A percentile compares a stretch with the other conserved stretches of the same genome.
These are phyloP conservation scores for Hylia prasina DNA, from an alignment of 2,113 vertebrate genomes.

Conservation along the genomic window DNA sequence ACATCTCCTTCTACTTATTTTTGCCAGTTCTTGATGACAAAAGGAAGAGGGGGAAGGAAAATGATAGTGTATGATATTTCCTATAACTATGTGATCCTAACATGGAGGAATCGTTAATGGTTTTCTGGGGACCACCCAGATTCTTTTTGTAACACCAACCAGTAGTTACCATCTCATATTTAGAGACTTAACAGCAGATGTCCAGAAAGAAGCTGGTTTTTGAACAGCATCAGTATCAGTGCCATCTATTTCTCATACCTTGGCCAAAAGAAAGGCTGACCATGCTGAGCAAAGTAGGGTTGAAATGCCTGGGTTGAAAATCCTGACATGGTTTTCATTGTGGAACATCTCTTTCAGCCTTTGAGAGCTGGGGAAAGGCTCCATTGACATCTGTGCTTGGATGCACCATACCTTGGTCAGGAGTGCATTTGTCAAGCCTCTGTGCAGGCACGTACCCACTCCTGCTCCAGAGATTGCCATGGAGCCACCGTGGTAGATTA, in stretches of 20 bases:
- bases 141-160: not conserved
- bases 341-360: not conserved
- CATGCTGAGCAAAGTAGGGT: not conserved
- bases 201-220: not conserved
- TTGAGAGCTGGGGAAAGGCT: fast-evolving
- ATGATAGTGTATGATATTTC: not conserved
- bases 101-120: not conserved
- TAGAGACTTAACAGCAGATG: not conserved
- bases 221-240: not conserved
- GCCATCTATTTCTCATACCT: not conserved
- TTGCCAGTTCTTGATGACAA: not conserved
- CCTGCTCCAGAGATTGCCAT: not conserved
- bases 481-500: fast-evolving
- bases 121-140: not conserved
- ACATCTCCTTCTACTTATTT: not conserved
- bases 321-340: not conserved
- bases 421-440: not conserved
- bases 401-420: not conserved
- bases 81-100: not conserved
- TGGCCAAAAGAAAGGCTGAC: not conserved
- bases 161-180: not conserved
- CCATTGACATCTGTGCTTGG: not conserved
- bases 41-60: not conserved
- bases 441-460: fast-evolving
- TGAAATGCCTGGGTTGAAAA: not conserved